phyloP scores from a whole-genome alignment of 2,113 vertebrate genomes.

The Albula glossodonta region DNA sequence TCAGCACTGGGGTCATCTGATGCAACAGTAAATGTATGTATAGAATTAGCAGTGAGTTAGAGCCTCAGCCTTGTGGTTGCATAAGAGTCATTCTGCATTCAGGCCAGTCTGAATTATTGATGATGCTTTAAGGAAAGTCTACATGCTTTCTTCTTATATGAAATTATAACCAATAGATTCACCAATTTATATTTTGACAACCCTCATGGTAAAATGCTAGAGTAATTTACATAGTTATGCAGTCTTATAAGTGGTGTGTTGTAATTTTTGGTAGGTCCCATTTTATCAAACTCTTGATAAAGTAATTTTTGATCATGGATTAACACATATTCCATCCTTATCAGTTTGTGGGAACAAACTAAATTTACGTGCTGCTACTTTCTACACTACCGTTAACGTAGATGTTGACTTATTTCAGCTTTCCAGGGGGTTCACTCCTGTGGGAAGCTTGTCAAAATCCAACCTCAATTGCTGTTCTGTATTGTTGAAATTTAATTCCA shows the following conservation, averaged over 20 bases:
- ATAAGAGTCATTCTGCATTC: neutral
- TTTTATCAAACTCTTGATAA: neutral
- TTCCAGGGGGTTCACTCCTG: neutral
- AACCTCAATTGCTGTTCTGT: neutral
- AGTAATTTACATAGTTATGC: neutral
- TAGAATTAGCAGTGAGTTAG: neutral
- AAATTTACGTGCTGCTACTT: too few relatives aligned
- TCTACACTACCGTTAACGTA: too few relatives aligned
- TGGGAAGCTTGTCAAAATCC: neutral
- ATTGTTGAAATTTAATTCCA: neutral
- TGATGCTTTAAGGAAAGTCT: neutral
- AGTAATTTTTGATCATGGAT: neutral
- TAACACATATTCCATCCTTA: too few relatives aligned
- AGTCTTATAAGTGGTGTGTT: neutral
- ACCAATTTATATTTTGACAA: neutral
- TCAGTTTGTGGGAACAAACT: too few relatives aligned
- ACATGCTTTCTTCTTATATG: neutral
- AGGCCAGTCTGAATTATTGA: neutral
- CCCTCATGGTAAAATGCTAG: neutral
- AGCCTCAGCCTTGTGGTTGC: neutral
- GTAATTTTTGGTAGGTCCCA: neutral
- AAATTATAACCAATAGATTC: neutral
- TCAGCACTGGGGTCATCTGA: neutral
- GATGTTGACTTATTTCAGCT: neutral
- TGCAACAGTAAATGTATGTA: too few relatives aligned